A percentile compares a stretch with the other conserved stretches of the same genome.
These are phyloP conservation scores for Colius striatus DNA, from an alignment of 2,113 vertebrate species.

Conservation along the genomic window DNA sequence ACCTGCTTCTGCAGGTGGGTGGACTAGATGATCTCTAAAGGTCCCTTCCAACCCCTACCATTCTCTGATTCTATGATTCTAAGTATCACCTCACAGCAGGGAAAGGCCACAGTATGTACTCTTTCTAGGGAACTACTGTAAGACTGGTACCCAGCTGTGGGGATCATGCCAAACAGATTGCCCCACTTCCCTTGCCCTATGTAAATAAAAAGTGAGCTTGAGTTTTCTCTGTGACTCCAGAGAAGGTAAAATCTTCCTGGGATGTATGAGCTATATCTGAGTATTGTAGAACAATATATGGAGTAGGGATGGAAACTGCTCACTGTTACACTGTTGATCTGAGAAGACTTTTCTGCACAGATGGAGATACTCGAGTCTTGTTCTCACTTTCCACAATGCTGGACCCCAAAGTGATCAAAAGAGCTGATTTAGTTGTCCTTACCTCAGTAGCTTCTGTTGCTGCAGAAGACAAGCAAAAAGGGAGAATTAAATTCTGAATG, in stretches of 20 bases:
- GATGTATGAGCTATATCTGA: not conserved
- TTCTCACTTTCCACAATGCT: not conserved
- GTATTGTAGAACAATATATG: not conserved
- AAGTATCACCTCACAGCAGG: not conserved
- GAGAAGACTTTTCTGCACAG: not conserved
- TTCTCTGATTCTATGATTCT: too few species aligned
- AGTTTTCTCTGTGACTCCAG: not conserved
- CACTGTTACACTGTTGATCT: not conserved
- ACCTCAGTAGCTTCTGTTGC: conserved; percentile 58
- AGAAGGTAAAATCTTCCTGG: not conserved
- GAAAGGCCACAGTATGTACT: not conserved
- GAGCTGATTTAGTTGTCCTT: not conserved
- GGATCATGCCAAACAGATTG: not conserved
- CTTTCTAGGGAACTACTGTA: not conserved
- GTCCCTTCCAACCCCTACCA: too few species aligned
- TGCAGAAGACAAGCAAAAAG: not conserved
- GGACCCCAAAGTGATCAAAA: not conserved
- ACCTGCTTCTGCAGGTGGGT: too few species aligned
- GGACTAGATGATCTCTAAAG: too few species aligned
- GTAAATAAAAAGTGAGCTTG: not conserved
- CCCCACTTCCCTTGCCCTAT: not conserved
- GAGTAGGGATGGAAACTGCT: not conserved
- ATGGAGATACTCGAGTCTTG: not conserved
- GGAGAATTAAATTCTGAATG: not conserved
- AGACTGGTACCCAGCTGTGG: not conserved